Percentiles rank a stretch among this genome's conserved stretches.
These are phyloP conservation scores for Anguilla anguilla DNA, from an alignment of 2,797 vertebrate species.

Conservation along the genomic window DNA sequence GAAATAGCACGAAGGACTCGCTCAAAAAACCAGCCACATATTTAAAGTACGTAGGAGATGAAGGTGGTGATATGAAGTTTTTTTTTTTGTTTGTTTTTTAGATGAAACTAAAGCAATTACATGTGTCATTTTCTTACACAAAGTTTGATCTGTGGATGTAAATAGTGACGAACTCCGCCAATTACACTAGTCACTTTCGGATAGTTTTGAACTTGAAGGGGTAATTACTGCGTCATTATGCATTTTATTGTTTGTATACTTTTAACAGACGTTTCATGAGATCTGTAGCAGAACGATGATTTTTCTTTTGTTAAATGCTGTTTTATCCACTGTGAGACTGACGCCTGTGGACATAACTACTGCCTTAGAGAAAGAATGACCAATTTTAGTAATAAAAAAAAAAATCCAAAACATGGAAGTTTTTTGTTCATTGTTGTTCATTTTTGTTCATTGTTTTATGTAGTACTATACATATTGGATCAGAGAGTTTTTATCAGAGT, in stretches of 20 bases:
- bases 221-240: slow-evolving; percentile 66
- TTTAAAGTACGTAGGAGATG: slow-evolving; percentile 29
- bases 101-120: slow-evolving; percentile 12
- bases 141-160: slow-evolving; percentile 64
- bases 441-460: not conserved
- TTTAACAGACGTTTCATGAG: slow-evolving; percentile 61
- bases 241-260: slow-evolving; percentile 57
- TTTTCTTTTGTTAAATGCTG: slow-evolving; percentile 64
- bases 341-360: slow-evolving; percentile 61
- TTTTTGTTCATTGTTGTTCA: not conserved
- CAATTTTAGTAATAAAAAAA: slow-evolving; percentile 70
- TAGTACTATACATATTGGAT: not conserved
- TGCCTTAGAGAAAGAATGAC: slow-evolving; percentile 63
- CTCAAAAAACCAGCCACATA: slow-evolving; percentile 34
- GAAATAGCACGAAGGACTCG: slow-evolving; percentile 40
- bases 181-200: slow-evolving; percentile 79
- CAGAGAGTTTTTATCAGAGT: no score
- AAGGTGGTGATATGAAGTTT: slow-evolving; percentile 11
- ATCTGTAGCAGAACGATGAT: slow-evolving; percentile 60
- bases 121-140: slow-evolving; percentile 22
- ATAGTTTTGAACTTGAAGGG: slow-evolving; percentile 74
- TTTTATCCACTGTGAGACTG: slow-evolving; percentile 65
- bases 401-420: slow-evolving; percentile 37
- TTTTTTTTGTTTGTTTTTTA: slow-evolving; percentile 3
- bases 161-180: slow-evolving; percentile 67